These are phyloP conservation scores for Ascaphus truei DNA, from an alignment of 2,113 vertebrate species.

Conservation along the genomic window DNA sequence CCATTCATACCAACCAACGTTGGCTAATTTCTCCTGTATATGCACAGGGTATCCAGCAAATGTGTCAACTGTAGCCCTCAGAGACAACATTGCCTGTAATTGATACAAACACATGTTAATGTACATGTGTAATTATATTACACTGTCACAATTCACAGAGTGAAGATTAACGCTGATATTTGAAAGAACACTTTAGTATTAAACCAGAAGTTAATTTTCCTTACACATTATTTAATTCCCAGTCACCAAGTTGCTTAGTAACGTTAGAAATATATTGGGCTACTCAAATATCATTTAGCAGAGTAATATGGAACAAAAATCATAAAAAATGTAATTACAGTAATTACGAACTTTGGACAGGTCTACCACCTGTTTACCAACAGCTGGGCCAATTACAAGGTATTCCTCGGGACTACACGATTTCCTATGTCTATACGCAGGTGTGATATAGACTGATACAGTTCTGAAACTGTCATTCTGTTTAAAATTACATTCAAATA, in stretches of 20 bases:
- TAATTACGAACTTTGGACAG: not conserved
- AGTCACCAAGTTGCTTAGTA: not conserved
- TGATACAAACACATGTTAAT: not conserved
- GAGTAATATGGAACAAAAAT: not conserved
- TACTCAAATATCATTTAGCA: not conserved
- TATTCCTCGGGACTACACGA: too few relatives aligned
- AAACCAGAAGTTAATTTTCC: not conserved
- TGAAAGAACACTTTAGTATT: not conserved
- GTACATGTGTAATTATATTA: constrained; percentile 8
- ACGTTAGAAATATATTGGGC: not conserved
- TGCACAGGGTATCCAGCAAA: constrained; percentile 21
- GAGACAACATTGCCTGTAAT: constrained; percentile 13
- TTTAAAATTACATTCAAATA: too few relatives aligned
- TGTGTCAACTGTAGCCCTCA: not conserved
- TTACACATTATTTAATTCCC: not conserved
- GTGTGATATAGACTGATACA: too few relatives aligned
- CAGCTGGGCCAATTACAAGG: too few relatives aligned
- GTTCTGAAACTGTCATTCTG: too few relatives aligned
- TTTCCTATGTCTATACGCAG: too few relatives aligned
- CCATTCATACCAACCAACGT: constrained; percentile 34
- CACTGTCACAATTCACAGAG: constrained; percentile 2
- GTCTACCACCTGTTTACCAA: too few relatives aligned
- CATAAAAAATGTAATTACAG: not conserved
- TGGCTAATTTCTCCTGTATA: constrained; percentile 21
- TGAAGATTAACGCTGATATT: not conserved